A percentile compares a stretch with the other conserved stretches of the same genome.
phyloP scores from a whole-genome alignment of 1,140 invertebrate species.

The Metopolophium dirhodum region DNA sequence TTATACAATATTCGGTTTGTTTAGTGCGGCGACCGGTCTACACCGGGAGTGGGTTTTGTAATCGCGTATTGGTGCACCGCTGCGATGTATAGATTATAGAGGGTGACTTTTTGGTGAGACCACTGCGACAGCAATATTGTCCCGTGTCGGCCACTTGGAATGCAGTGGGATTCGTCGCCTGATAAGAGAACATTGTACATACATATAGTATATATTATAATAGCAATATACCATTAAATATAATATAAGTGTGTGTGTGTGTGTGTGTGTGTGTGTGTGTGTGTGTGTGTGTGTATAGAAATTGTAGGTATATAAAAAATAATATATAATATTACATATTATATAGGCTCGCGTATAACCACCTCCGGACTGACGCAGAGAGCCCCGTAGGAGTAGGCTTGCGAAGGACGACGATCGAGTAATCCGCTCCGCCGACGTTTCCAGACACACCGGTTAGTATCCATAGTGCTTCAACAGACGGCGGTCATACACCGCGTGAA shows the following conservation, averaged over 20 bases:
- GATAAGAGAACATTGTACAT: constrained; percentile 3
- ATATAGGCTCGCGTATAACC: constrained; percentile 33
- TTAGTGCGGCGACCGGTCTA: not conserved
- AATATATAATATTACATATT: not conserved
- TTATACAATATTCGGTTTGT: not conserved
- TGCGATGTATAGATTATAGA: not conserved
- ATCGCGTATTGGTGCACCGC: not conserved
- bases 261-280: not conserved
- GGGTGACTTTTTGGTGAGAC: constrained; percentile 25
- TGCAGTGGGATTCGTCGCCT: constrained; percentile 40
- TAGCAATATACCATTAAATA: not conserved
- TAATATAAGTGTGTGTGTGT: no score
- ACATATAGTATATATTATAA: no score
- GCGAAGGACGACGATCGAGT: constrained; percentile 33
- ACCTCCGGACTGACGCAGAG: constrained; percentile 17
- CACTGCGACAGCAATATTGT: not conserved
- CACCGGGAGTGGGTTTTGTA: not conserved
- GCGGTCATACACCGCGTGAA: not conserved
- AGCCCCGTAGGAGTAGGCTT: constrained; percentile 48
- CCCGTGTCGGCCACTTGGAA: not conserved
- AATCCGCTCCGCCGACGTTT: constrained; percentile 30
- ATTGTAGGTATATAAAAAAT: not conserved
- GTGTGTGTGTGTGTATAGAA: not conserved
- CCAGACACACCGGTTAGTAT: constrained; percentile 54
- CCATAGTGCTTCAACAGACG: constrained; percentile 26